Conservation (phyloP, 1,140 invertebrate species). For the Euwallacea fornicatus region DNA sequence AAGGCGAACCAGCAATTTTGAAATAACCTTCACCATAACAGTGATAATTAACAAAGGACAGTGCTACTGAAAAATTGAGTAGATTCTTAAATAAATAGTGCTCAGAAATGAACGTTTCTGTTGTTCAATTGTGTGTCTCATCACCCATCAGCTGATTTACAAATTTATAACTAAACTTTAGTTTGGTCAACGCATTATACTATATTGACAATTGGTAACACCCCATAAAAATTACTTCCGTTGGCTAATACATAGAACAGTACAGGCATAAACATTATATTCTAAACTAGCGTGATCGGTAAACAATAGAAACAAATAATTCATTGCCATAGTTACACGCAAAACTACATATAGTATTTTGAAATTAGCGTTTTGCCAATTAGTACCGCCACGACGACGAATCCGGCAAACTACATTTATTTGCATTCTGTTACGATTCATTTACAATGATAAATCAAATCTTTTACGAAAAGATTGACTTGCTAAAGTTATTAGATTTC, state of each 20-base stretch:
- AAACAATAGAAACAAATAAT: slow-evolving; percentile 18
- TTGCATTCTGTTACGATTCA: slow-evolving; percentile 16
- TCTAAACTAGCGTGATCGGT: slow-evolving; percentile 9
- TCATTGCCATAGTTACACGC: slow-evolving; percentile 23
- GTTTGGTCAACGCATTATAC: too few relatives aligned
- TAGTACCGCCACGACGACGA: slow-evolving; percentile 14
- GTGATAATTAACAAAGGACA: slow-evolving; percentile 19
- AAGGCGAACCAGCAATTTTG: slow-evolving; percentile 12
- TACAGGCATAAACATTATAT: too few relatives aligned
- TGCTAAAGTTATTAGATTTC: slow-evolving; percentile 18
- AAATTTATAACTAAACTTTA: too few relatives aligned
- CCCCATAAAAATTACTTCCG: too few relatives aligned
- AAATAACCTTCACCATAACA: slow-evolving; percentile 20
- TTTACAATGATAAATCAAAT: slow-evolving; percentile 12
- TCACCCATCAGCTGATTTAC: neutral
- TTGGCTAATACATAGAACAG: too few relatives aligned
- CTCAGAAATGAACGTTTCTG: neutral
- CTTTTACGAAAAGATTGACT: slow-evolving; percentile 17
- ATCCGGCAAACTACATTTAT: slow-evolving; percentile 21
- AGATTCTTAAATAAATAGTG: neutral
- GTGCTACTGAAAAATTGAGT: slow-evolving; percentile 2
- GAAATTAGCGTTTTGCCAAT: slow-evolving; percentile 21
- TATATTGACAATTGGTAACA: too few relatives aligned
- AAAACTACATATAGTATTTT: slow-evolving; percentile 23
- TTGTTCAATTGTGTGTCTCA: neutral